Percentiles rank a stretch among this genome's conserved stretches.
Conservation (phyloP, 2,113 vertebrate genomes). For the Macquaria ambigua region DNA sequence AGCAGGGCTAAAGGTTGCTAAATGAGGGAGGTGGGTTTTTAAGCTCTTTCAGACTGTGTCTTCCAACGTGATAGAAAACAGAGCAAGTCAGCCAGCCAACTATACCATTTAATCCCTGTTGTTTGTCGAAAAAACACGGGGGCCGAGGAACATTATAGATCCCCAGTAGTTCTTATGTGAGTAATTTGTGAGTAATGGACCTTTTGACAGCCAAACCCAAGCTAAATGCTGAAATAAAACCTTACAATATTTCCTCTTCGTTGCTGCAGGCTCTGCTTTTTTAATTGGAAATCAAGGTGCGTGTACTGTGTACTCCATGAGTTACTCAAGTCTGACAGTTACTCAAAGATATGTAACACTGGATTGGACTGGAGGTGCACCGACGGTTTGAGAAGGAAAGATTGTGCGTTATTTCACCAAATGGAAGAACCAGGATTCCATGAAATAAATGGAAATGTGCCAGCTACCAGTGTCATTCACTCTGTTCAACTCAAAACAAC, state of each 20-base stretch:
- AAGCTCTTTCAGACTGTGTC: conserved; percentile 26
- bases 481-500: neutral
- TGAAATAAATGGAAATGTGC: neutral
- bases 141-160: conserved; percentile 22
- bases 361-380: neutral
- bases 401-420: neutral
- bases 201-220: neutral
- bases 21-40: conserved; percentile 42
- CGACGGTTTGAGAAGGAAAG: neutral
- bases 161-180: conserved; percentile 35
- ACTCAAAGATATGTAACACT: neutral
- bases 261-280: neutral
- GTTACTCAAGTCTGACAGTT: neutral
- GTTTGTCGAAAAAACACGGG: neutral
- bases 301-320: neutral
- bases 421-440: neutral
- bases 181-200: conserved; percentile 42
- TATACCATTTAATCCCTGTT: neutral
- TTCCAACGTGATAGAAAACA: conserved; percentile 28
- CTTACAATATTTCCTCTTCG: neutral
- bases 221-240: neutral
- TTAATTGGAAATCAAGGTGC: neutral
- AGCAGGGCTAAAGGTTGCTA: conserved; percentile 31
- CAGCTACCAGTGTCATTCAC: neutral
- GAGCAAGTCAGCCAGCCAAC: neutral